phyloP scores from a whole-genome alignment of 2,888 invertebrate species.

The Philaethria dido region DNA sequence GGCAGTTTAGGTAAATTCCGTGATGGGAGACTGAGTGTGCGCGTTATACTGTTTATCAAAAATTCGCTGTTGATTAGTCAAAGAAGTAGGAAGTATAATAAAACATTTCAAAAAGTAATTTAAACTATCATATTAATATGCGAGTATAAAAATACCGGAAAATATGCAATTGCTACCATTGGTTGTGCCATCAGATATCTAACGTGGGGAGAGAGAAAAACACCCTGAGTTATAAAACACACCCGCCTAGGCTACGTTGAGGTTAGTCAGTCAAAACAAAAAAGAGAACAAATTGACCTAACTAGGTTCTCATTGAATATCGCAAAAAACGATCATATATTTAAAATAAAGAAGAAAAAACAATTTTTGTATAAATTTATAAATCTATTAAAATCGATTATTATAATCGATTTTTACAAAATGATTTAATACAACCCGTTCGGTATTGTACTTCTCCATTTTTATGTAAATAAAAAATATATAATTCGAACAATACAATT shows the following conservation, averaged over 20 bases:
- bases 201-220: constrained; percentile 29
- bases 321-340: too few species aligned
- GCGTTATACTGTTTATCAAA: constrained; percentile 9
- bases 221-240: constrained; percentile 24
- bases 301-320: too few species aligned
- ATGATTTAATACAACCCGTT: too few species aligned
- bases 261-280: neutral
- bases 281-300: neutral
- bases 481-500: too few species aligned
- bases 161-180: constrained; percentile 35
- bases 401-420: too few species aligned
- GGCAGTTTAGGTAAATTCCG: constrained; percentile 8
- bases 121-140: constrained; percentile 3
- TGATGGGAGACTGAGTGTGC: constrained; percentile 11
- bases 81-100: constrained; percentile 10
- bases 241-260: neutral
- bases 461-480: too few species aligned
- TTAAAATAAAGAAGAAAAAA: too few species aligned
- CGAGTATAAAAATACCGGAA: constrained; percentile 19
- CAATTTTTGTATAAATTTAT: too few species aligned
- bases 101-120: neutral
- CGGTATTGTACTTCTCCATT: too few species aligned
- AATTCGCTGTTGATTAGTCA: constrained; percentile 7
- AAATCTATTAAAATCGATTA: too few species aligned
- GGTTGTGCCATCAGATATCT: constrained; percentile 40